A percentile compares a stretch with the other conserved stretches of the same genome.
These are phyloP conservation scores for Oryzias woworae DNA, from an alignment of 2,113 vertebrate genomes.

Conservation along the genomic window DNA sequence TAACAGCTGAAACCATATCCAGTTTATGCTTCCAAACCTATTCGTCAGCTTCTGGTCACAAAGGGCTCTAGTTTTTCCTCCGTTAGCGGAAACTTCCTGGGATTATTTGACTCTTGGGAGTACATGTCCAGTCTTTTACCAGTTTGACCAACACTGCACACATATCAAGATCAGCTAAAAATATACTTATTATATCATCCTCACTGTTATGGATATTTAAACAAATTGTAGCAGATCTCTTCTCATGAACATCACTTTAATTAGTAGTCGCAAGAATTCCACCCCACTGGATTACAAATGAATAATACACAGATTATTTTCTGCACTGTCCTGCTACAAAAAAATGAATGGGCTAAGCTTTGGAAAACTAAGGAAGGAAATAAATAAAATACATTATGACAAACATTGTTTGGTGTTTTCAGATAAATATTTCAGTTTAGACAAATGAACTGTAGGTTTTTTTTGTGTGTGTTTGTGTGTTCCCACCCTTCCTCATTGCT, in stretches of 20 bases:
- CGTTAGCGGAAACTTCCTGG: conserved; percentile 31
- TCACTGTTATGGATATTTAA: conserved; percentile 57
- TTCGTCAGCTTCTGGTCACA: conserved; percentile 49
- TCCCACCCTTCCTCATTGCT: conserved; percentile 36
- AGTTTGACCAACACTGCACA: conserved; percentile 4
- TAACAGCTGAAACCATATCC: conserved; percentile 40
- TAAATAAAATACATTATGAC: conserved; percentile 6
- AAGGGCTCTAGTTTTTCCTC: conserved; percentile 37
- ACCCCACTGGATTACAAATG: neutral
- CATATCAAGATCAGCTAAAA: conserved; percentile 4
- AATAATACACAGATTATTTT: conserved; percentile 1
- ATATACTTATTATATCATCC: conserved; percentile 49
- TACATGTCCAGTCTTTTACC: conserved; percentile 15
- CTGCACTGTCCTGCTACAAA: conserved; percentile 22
- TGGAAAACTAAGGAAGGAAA: conserved; percentile 7
- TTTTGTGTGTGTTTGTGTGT: conserved; percentile 9
- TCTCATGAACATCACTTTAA: conserved; percentile 50
- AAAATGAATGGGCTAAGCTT: conserved; percentile 19
- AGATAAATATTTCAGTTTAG: conserved; percentile 45
- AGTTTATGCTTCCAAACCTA: conserved; percentile 60
- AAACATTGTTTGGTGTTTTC: conserved; percentile 42
- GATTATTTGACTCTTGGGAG: conserved; percentile 30
- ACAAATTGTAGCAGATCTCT: conserved; percentile 54
- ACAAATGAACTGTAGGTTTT: conserved; percentile 35
- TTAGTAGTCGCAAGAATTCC: conserved; percentile 38